A percentile compares a stretch with the other conserved stretches of the same genome.
Evolutionary conservation across 92 coral and sea anemone species (phyloP).

Genomic region (Parazoanthus darwini): DNA sequence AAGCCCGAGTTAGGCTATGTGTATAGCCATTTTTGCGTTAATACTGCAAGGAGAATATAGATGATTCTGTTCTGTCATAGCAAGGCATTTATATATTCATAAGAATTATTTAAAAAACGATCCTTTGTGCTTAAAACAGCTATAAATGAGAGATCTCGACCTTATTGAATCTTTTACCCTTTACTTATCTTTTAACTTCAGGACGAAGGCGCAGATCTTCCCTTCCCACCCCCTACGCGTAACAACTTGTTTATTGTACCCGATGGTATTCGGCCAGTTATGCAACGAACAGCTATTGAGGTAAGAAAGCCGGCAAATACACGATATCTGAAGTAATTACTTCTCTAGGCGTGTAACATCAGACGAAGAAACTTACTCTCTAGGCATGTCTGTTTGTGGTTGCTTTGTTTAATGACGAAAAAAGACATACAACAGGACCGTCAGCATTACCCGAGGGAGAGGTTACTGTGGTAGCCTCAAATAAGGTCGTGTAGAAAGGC

Average conservation of each 20-base stretch:
- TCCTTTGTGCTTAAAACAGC: neutral
- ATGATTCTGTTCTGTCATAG: too few species aligned
- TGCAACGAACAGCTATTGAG: slow-evolving; percentile 97
- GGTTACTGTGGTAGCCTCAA: too few species aligned
- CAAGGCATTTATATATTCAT: too few species aligned
- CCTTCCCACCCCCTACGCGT: slow-evolving; percentile 77
- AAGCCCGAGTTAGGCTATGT: too few species aligned
- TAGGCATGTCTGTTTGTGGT: neutral
- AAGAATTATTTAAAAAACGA: too few species aligned
- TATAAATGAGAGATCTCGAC: neutral
- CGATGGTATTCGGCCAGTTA: slow-evolving; percentile 87
- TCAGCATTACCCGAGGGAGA: too few species aligned
- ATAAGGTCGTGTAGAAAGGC: too few species aligned
- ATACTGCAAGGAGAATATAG: too few species aligned
- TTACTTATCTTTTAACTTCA: slow-evolving; percentile 8
- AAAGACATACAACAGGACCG: too few species aligned
- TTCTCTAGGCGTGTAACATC: neutral
- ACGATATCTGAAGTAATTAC: neutral
- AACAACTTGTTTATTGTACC: slow-evolving; percentile 75
- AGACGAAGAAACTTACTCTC: neutral
- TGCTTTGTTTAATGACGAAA: neutral
- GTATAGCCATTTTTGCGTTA: too few species aligned
- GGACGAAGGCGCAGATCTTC: slow-evolving; percentile 97
- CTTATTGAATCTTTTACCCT: neutral
- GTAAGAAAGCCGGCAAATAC: slow-evolving; percentile 40